A percentile compares a stretch with the other conserved stretches of the same genome.
phyloP scores from a whole-genome alignment of 1,140 invertebrate genomes.

The Microplitis demolitor region DNA sequence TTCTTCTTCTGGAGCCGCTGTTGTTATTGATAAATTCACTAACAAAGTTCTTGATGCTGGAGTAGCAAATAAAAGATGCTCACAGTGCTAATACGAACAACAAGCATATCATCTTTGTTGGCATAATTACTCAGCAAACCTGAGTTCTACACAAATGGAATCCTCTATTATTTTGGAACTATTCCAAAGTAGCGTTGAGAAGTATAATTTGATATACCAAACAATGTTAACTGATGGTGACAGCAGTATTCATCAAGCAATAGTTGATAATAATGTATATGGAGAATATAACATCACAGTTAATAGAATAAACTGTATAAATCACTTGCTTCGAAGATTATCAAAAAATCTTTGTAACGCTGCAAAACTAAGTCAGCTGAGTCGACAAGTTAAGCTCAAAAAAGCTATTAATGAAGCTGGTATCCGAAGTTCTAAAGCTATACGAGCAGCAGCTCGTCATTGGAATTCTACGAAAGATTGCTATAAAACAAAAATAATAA shows the following conservation, averaged over 20 bases:
- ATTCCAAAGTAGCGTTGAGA: not conserved
- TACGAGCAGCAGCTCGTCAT: too few species aligned
- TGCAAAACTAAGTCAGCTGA: too few species aligned
- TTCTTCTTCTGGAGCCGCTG: not conserved
- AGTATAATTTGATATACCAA: conserved; percentile 27
- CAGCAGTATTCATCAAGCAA: conserved; percentile 32
- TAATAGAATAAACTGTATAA: conserved; percentile 33
- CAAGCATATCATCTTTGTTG: not conserved
- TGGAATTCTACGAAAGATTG: too few species aligned
- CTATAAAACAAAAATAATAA: too few species aligned
- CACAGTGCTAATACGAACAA: not conserved
- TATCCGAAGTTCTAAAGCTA: too few species aligned
- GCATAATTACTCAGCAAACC: not conserved
- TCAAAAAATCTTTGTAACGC: not conserved
- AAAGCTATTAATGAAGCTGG: too few species aligned
- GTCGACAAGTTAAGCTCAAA: too few species aligned
- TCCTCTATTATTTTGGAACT: not conserved
- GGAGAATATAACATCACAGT: conserved; percentile 26
- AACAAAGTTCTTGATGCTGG: not conserved
- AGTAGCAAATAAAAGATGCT: not conserved
- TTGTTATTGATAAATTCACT: not conserved
- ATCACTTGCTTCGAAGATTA: not conserved
- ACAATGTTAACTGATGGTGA: conserved; percentile 41
- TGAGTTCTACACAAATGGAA: not conserved
- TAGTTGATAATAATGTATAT: conserved; percentile 26